Evolutionary conservation across 2,888 invertebrate genomes (phyloP), one percentile per base, ranked within the genome.

Genomic region (Lasioglossum figueresi): DNA sequence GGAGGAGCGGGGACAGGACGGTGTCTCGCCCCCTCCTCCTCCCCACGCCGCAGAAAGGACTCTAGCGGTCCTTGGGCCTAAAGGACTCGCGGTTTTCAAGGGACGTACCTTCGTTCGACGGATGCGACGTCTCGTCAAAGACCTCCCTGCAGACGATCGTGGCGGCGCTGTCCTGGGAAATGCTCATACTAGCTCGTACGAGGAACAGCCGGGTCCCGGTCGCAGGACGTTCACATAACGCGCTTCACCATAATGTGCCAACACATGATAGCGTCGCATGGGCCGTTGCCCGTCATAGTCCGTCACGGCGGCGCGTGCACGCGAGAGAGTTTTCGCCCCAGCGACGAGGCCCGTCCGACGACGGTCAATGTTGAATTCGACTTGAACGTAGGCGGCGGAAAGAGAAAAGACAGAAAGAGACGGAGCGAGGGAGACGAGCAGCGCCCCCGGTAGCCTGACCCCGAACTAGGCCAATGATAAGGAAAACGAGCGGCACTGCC

Each of bases 81-180:
- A 31, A 31, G 63, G 63, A 34, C 31, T 63, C 14, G 27, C 27
- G 63, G 16, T 63, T 23, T 23, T 14, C 5, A 56, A 2, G 10
- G 3, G 19, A 95, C 96, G 95, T 95, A 98, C 98, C 98, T 96
- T 98, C 97, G 91, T 96, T 96, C 70, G 98, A 97, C 90, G 98
- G 98, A 95, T 97, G 97, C 94, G 97, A 98, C 93, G 97, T 96
- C 95, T 98, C 98, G 95, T 98, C 98, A 95, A 98, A 98, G 88
- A 98, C 96, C 96, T 98, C 98, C 95, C 97, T 97, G 95, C 98
- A 98, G 92, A 97, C 97, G 91, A 97, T 95, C 87, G 96, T 96
- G 90, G 96, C 95, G 82, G 96, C 92, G 90, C 92, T 95, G 89
- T 95, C 94, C 86, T 95, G 94, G 81, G 95, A 94, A 90, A 94